These are phyloP conservation scores for Acropternis orthonyx DNA, from an alignment of 2,797 vertebrate genomes.

Conservation along the genomic window DNA sequence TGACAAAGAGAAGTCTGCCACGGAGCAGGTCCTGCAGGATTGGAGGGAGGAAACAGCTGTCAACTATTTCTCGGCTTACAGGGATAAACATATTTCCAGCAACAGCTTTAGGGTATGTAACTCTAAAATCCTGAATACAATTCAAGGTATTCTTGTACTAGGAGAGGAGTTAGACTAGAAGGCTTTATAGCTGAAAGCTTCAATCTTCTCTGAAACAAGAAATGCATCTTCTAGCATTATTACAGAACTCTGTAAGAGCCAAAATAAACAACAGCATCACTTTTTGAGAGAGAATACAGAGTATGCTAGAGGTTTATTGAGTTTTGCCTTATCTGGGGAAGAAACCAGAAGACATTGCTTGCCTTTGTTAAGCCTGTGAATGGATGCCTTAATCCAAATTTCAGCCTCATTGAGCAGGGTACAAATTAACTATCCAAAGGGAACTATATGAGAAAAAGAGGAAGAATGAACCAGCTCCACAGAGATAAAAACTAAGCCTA, in stretches of 20 bases:
- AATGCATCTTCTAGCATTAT: not conserved
- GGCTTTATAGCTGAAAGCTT: not conserved
- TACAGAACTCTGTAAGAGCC: not conserved
- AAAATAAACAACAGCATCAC: not conserved
- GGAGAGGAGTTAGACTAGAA: not conserved
- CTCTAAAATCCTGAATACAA: constrained; percentile 14
- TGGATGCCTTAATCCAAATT: constrained; percentile 31
- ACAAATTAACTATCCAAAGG: constrained; percentile 41
- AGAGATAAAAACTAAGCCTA: not conserved
- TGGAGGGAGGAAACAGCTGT: constrained; percentile 55
- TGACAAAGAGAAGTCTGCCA: constrained; percentile 46
- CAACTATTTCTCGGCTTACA: constrained; percentile 56
- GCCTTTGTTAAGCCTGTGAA: constrained; percentile 36
- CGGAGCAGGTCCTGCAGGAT: not conserved
- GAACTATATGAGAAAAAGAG: not conserved
- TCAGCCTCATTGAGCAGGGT: constrained; percentile 42
- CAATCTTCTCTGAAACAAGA: constrained; percentile 21
- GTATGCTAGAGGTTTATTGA: constrained; percentile 10
- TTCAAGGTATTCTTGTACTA: constrained; percentile 20
- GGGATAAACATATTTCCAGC: constrained; percentile 47
- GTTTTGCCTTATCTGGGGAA: constrained; percentile 30
- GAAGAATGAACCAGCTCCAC: constrained; percentile 3
- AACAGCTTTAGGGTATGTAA: constrained; percentile 15
- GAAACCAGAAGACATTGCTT: constrained; percentile 16
- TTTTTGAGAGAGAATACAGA: not conserved